Evolutionary conservation across 2,888 invertebrate genomes (phyloP), one percentile per base, ranked within the genome.

Genomic region (Torymus tubicola): DNA sequence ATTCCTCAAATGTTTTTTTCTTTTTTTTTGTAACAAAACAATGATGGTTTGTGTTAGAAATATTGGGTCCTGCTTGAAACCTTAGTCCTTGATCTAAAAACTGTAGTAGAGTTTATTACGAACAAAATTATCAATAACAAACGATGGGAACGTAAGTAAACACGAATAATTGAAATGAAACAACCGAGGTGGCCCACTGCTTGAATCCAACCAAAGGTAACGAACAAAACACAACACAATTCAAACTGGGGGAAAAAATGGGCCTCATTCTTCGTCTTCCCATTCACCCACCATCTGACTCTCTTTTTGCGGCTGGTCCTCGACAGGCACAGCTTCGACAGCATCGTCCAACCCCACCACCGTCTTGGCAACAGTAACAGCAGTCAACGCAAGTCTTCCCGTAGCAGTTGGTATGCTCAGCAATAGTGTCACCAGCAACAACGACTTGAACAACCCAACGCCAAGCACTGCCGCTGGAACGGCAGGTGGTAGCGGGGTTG

Each of bases 401-500:
- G 14, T 50, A 52, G 58, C 73, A 42, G 42, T 42, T 42, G 42
- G 42, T 42, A 42, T 42, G 42, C 5, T 42, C 42, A 42, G 8
- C 42, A 42, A 8, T 42, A 42, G 42, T 5, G 42, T 1, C 42
- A 42, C 1, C 42, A 5, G 5, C 42, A 42, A 8, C 42, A 42
- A 42, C 42, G 42, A 42, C 42, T 42, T 42, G 8, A 42, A 42
- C 42, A 42, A 42, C 8, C 42, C 42, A 42, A 42, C 42, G 55
- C 14, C 55, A 4, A 42, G 16, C 14, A 5, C 64, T 14, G 14
- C 53, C 11, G 21, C 52, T 16, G 63, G 42, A n/a, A 73, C 64
- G 2, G 14, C 53, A n/a, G 53, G 31, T 16, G 63, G 42, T 12
- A 73, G 77, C 16, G 77, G 72, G 84, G 84, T 81, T 74, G 89